Conservation (phyloP, 2,797 vertebrate species). For the Setipinna tenuifilis region DNA sequence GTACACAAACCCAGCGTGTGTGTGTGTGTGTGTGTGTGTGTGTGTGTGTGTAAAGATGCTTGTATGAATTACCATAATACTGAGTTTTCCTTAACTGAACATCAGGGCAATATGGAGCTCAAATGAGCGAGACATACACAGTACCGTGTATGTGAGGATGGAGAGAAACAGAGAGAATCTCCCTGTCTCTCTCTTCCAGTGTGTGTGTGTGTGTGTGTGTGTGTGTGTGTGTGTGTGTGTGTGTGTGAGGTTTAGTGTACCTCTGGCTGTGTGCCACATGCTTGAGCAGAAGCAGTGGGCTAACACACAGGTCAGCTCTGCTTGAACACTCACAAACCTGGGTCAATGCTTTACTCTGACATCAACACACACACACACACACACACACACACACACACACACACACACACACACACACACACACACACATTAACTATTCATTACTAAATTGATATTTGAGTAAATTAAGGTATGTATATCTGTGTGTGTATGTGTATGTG, state of each 20-base stretch:
- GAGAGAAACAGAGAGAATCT: too few species aligned
- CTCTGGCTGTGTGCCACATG: constrained; percentile 25
- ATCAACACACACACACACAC: constrained; percentile 6
- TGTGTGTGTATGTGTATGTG: too few species aligned
- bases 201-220: too few species aligned
- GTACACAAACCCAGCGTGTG: constrained; percentile 67
- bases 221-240: not conserved
- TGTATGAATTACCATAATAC: too few species aligned
- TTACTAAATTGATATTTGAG: not conserved
- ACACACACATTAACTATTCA: not conserved
- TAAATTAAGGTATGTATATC: not conserved
- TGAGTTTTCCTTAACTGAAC: too few species aligned
- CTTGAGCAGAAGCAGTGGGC: not conserved
- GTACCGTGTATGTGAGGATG: too few species aligned
- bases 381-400: not conserved
- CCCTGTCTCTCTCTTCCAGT: too few species aligned
- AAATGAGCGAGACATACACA: too few species aligned
- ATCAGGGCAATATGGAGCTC: too few species aligned
- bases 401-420: constrained; percentile 15
- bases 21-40: not conserved
- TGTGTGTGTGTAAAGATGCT: not conserved
- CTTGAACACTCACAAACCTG: constrained; percentile 4
- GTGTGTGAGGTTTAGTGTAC: not conserved
- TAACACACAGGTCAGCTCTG: not conserved
- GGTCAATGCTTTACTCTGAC: not conserved